phyloP scores from a whole-genome alignment of 1,140 invertebrate species.

The Drosophila lowei region DNA sequence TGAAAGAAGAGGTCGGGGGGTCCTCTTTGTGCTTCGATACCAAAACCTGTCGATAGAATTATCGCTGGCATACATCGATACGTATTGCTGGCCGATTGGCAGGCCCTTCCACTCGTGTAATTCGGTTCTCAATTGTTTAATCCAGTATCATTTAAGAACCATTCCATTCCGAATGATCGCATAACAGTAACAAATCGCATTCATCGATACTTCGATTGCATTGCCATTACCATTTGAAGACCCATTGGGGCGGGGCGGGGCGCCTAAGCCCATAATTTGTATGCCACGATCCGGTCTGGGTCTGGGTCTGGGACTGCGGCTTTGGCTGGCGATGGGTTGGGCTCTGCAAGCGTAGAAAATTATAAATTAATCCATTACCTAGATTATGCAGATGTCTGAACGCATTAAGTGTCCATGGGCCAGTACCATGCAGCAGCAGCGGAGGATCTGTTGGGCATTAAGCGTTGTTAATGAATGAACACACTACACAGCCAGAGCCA shows the following conservation, averaged over 20 bases:
- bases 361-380: slow-evolving; percentile 77
- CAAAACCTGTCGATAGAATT: too few relatives aligned
- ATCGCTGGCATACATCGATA: too few relatives aligned
- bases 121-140: not conserved
- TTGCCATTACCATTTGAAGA: slow-evolving; percentile 15
- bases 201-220: slow-evolving; percentile 7
- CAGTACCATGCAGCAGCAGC: not conserved
- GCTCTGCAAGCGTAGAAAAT: slow-evolving; percentile 50
- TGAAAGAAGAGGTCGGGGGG: too few relatives aligned
- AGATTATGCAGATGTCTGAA: slow-evolving; percentile 71
- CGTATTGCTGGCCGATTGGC: too few relatives aligned
- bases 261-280: slow-evolving; percentile 57
- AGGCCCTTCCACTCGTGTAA: too few relatives aligned
- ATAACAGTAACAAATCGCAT: slow-evolving; percentile 57
- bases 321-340: not conserved
- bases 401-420: slow-evolving; percentile 55
- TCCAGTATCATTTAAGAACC: too few relatives aligned
- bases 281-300: not conserved
- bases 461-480: slow-evolving; percentile 58
- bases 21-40: too few relatives aligned
- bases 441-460: slow-evolving; percentile 33
- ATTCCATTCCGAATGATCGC: slow-evolving; percentile 19
- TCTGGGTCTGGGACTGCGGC: too few relatives aligned
- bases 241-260: slow-evolving; percentile 15
- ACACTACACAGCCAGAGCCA: slow-evolving; percentile 3